Base-by-base conservation (phyloP, 2,888 invertebrate species). In the Zaprionus bogoriensis region DNA sequence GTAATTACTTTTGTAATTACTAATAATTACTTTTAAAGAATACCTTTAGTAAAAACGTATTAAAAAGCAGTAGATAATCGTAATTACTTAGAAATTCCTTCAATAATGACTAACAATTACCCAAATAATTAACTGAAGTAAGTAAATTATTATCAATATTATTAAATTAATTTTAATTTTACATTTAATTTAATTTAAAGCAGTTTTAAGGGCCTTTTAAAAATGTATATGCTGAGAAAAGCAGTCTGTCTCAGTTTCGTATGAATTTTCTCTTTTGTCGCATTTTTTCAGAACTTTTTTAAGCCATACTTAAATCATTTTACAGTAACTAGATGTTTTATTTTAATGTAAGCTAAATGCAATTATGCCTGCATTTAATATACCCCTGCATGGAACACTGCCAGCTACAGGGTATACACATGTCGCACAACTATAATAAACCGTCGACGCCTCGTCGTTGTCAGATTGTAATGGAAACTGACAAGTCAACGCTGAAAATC, bases 381-480 rank as follows among this genome's bases (percentile, higher is more conserved):
- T n/a, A 42, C 28, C 12, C n/a, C 30, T 12, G 1, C 4, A 7
- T 25, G 2, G 7, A 12, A 4, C 7, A 2, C 3, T 2, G 1
- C 7, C 4, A 0, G 10, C 4, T 46, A 54, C 54, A 51, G 69
- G 46, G 28, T 22, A 73, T n/a, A n/a, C n/a, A n/a, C n/a, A n/a
- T 42, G 1, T 5, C 25, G 9, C 4, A 48, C 36, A 10, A 17
- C 22, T 20, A 45, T 47, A 58, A 57, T 50, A 48, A 53, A 67
- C 39, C 27, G 36, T 48, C 17, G 46, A 28, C 41, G 42, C 14
- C 20, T 41, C 19, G n/a, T 30, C 19, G 48, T 19, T 50, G 14
- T 53, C 25, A 20, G 54, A 54, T 57, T 62, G 46, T 76, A 67
- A 70, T 73, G 62, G 42, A 55, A 57, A 38, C 54, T 62, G 77